phyloP scores from a whole-genome alignment of 2,888 invertebrate genomes.

The Pocota personata region DNA sequence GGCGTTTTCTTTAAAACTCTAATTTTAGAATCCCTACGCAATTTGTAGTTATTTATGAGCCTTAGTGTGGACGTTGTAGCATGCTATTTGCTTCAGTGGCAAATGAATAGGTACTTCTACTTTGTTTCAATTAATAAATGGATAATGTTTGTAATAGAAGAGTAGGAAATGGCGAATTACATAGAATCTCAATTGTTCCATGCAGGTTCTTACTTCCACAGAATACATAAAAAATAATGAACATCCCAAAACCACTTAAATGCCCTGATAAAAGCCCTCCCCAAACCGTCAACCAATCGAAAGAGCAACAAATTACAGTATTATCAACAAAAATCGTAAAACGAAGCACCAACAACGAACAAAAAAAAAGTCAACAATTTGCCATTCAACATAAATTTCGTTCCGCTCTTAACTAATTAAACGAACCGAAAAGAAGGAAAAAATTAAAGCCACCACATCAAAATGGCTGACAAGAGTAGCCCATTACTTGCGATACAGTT shows the following conservation, averaged over 20 bases:
- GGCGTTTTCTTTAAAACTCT: too few species aligned
- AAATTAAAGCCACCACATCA: constrained; percentile 40
- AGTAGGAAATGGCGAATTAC: too few species aligned
- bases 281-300: constrained; percentile 37
- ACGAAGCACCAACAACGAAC: constrained; percentile 2
- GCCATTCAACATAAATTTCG: constrained; percentile 44
- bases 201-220: background rate
- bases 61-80: too few species aligned
- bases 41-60: too few species aligned
- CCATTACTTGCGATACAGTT: constrained; percentile 39
- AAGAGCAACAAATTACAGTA: constrained; percentile 35
- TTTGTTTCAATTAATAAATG: too few species aligned
- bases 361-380: constrained; percentile 35
- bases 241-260: constrained; percentile 20
- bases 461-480: constrained; percentile 65
- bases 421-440: constrained; percentile 55
- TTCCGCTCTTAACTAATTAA: constrained; percentile 72
- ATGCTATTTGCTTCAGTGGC: too few species aligned
- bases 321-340: background rate
- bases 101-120: too few species aligned
- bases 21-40: too few species aligned
- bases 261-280: constrained; percentile 19
- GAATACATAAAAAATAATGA: background rate
- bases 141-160: too few species aligned
- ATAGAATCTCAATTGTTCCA: background rate